phyloP scores from a whole-genome alignment of 2,888 invertebrate species.

The Phyto melanocephala region DNA sequence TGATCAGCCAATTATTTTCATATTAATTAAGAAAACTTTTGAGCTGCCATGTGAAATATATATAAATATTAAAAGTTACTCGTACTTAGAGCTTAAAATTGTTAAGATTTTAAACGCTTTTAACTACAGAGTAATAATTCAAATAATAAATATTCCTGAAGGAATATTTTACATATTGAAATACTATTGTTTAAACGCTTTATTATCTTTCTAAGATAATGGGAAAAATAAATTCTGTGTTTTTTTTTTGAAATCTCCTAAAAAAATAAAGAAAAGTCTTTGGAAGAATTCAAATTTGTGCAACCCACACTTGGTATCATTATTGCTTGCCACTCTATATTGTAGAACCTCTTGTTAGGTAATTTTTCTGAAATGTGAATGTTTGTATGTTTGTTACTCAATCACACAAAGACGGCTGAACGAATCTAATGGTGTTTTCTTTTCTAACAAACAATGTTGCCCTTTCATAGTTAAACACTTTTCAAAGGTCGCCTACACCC shows the following conservation, averaged over 20 bases:
- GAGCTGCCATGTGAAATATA: constrained; percentile 49
- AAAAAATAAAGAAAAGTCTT: no score
- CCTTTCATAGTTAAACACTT: no score
- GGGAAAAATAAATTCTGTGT: constrained; percentile 67
- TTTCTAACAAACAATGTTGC: no score
- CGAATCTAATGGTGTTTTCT: no score
- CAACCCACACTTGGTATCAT: no score
- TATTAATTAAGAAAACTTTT: constrained; percentile 31
- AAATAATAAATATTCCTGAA: constrained; percentile 68
- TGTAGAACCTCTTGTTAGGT: constrained; percentile 1
- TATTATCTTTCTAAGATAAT: constrained; percentile 26
- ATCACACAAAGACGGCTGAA: no score
- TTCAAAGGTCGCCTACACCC: no score
- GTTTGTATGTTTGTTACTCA: no score
- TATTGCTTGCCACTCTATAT: neutral
- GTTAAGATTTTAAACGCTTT: constrained; percentile 63
- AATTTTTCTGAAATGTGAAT: no score
- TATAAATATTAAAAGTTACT: constrained; percentile 73
- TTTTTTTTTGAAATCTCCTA: neutral
- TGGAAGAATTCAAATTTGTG: no score
- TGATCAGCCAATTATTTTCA: neutral
- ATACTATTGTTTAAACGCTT: constrained; percentile 57
- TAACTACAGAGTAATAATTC: constrained; percentile 69
- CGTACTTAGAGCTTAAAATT: constrained; percentile 68
- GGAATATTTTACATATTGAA: constrained; percentile 68